Conservation (phyloP, 2,113 vertebrate species). For the Herpetotheres cachinnans region DNA sequence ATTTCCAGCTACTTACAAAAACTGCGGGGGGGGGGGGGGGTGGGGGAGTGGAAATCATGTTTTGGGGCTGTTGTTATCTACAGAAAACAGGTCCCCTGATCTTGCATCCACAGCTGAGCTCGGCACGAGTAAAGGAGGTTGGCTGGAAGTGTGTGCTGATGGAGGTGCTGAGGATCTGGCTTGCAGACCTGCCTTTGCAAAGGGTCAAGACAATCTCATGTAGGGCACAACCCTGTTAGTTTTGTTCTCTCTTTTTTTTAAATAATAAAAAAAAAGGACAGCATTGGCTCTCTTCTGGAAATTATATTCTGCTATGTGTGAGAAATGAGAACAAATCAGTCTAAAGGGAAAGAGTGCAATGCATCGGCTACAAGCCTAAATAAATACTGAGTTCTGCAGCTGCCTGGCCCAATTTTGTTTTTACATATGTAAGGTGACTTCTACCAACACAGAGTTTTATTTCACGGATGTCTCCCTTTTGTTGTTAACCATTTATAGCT, state of each 20-base stretch:
- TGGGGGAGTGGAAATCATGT: too few species aligned
- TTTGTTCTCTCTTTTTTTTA: not conserved
- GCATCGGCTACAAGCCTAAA: not conserved
- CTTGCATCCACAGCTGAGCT: not conserved
- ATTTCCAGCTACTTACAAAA: not conserved
- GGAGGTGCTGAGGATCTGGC: not conserved
- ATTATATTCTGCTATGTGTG: not conserved
- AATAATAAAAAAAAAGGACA: not conserved
- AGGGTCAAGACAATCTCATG: conserved; percentile 23
- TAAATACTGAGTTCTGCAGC: not conserved
- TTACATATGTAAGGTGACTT: not conserved
- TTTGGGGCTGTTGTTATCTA: not conserved
- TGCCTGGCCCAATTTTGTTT: not conserved
- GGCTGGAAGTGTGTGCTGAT: not conserved
- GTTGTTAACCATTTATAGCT: not conserved
- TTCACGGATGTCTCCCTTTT: not conserved
- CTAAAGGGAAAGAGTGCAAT: not conserved
- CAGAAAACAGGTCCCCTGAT: not conserved
- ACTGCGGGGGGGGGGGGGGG: not conserved
- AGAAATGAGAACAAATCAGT: conserved; percentile 12
- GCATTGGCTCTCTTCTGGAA: conserved; percentile 18
- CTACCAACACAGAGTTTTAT: not conserved
- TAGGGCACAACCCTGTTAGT: conserved; percentile 12
- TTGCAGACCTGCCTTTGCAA: not conserved
- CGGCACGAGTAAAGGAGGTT: not conserved